Percentiles rank a stretch among this genome's conserved stretches.
Evolutionary conservation across 1,140 invertebrate genomes (phyloP).

Genomic region (Andrena cerasifolii): DNA sequence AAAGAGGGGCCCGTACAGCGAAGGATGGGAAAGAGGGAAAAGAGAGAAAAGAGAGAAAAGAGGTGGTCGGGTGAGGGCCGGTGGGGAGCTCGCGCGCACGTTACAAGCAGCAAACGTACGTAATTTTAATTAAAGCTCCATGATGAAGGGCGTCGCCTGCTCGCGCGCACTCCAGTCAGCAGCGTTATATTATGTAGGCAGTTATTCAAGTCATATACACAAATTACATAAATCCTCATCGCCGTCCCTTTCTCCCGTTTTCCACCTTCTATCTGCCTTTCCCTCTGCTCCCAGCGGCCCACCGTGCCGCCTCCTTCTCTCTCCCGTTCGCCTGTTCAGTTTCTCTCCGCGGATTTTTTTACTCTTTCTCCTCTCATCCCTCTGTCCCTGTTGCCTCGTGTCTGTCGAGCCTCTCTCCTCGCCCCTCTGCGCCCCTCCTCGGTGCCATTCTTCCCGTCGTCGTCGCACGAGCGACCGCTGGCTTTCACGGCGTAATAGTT

Average conservation of each 20-base stretch:
- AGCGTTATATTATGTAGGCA: slow-evolving; percentile 75
- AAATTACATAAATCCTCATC: slow-evolving; percentile 78
- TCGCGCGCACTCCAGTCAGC: slow-evolving; percentile 57
- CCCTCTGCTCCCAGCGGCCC: slow-evolving; percentile 26
- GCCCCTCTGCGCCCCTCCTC: background rate
- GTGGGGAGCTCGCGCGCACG: slow-evolving; percentile 49
- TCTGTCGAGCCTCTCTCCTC: background rate
- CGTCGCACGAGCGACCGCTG: slow-evolving; percentile 41
- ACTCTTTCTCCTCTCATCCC: background rate
- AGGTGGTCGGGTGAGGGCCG: background rate
- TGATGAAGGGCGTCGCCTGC: slow-evolving; percentile 75
- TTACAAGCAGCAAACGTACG: slow-evolving; percentile 75
- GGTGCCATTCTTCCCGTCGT: slow-evolving; percentile 23
- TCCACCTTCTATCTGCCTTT: slow-evolving; percentile 43
- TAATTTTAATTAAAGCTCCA: slow-evolving; percentile 82
- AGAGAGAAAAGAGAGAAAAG: background rate
- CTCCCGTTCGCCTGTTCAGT: slow-evolving; percentile 6
- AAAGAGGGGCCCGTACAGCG: slow-evolving; percentile 19
- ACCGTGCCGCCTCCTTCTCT: background rate
- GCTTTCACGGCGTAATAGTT: slow-evolving; percentile 54
- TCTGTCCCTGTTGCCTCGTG: background rate
- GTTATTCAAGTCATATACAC: slow-evolving; percentile 79
- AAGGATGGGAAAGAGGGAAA: background rate
- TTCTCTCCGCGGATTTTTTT: slow-evolving; percentile 5
- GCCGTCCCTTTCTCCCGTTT: slow-evolving; percentile 39